These are phyloP conservation scores for Petromus typicus DNA, from an alignment of 2,113 vertebrate genomes.

Conservation along the genomic window DNA sequence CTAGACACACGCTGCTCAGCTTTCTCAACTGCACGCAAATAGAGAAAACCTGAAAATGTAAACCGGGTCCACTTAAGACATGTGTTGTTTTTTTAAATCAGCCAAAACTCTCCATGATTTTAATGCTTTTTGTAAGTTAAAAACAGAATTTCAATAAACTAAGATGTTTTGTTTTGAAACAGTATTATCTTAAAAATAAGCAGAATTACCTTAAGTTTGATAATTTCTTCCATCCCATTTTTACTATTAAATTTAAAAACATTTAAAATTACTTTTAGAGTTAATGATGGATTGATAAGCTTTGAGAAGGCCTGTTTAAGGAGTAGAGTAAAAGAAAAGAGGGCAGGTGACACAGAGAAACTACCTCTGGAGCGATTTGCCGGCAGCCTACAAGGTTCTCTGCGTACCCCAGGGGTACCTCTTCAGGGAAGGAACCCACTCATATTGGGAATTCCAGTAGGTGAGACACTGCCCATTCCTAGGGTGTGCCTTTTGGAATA, in stretches of 20 bases:
- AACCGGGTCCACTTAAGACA: background rate
- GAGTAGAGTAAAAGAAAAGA: background rate
- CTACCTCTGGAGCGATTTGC: background rate
- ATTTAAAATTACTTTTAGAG: conserved; percentile 22
- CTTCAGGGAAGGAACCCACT: conserved; percentile 5
- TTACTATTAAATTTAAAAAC: conserved; percentile 5
- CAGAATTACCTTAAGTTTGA: background rate
- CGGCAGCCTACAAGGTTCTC: background rate
- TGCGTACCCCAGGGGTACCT: background rate
- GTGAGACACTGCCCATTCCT: conserved; percentile 42
- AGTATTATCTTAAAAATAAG: background rate
- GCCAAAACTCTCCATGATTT: background rate
- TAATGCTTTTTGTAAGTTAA: background rate
- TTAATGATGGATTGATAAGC: background rate
- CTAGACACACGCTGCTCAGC: background rate
- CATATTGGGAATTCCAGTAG: conserved; percentile 36
- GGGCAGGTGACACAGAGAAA: background rate
- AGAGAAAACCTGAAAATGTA: background rate
- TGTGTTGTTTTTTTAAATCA: background rate
- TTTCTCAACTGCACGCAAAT: background rate
- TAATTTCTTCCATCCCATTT: background rate
- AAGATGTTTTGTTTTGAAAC: conserved; percentile 46
- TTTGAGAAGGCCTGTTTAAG: background rate
- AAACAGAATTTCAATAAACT: conserved; percentile 43
- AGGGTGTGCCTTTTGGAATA: conserved; percentile 64